Evolutionary conservation across 2,888 invertebrate genomes (phyloP), one percentile per base, ranked within the genome.

Genomic region (Sturmia bella): DNA sequence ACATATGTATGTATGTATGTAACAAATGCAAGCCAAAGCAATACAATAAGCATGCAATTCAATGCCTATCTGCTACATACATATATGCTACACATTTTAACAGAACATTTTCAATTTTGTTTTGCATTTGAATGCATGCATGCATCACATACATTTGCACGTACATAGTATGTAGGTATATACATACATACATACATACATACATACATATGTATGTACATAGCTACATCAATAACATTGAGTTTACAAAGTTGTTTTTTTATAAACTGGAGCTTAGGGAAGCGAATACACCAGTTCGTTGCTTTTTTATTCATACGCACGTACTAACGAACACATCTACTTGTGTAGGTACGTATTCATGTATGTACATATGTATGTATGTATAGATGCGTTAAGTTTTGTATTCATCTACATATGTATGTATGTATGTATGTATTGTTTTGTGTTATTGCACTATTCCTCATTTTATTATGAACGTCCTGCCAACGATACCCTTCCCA

Each of bases 21-120:
- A 32, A 32, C 32, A 32, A 32, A 9, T 64, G 50, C 7, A n/a
- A 50, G 19, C 17, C 32, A 7, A 32, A 32, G 3, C 12, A 21
- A 24, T 19, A 5, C 6, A 39, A 11, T 21, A 57, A 59, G n/a
- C 41, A 41, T 41, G 41, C 24, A 59, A 56, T 45, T 15, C 27
- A 56, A 56, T 21, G 24, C 15, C 39, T 66, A 39, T 39, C 37
- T 66, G 4, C 39, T 52, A n/a, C n/a, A n/a, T n/a, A n/a, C n/a
- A n/a, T n/a, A 39, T 52, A 11, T 24, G 11, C n/a, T 15, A 12
- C 21, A 52, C 15, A 52, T 54, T 39, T 37, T 9, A 9, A 12
- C 6, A 6, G 5, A 48, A 63, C 39, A 70, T 24, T 12, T 59
- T 50, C 27, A 50, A n/a, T 27, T 19, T 6, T 59, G 17, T 72